Base-by-base conservation (phyloP, 1,140 invertebrate genomes). In the Philaenus spumarius region DNA sequence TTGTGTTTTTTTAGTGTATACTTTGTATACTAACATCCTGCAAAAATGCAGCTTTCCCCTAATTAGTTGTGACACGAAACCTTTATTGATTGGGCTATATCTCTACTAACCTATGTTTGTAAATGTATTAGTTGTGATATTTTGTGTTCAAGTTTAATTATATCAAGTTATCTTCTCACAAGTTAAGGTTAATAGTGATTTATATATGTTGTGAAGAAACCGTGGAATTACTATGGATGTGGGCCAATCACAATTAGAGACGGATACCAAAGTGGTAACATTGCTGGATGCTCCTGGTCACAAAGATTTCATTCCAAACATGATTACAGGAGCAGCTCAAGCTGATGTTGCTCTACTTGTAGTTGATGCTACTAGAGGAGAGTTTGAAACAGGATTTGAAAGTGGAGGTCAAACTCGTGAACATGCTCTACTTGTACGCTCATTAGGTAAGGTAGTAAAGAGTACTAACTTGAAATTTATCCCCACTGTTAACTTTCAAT, bases 341-440 rank as follows among this genome's bases (percentile, higher is more conserved):
- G 96, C 97, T 23, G 97, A 99, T 78, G 95, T 95, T 6, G 95
- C 94, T 26, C 76, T 99, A 37, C 76, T 99, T 14, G 97, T 99
- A 0, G 90, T 99, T 1, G 95, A 99, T 80, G 91, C 95, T 9
- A 90, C 88, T 0, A 81, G 85, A 68, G 97, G 97, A 15, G 97
- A 98, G 77, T 99, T 99, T 77, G 97, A 99, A 76, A 96, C 95
- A 50, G 97, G 97, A 3, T 99, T 99, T 75, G 95, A 98, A 67
- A 83, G 86, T 61, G 96, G 96, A 14, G 97, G 97, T 23, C 97
- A 99, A 77, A 99, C 97, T 0, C 77, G 95, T 52, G 97, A 99
- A 75, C 97, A 99, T 80, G 93, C 96, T 15, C 73, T 99, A 12
- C 76, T 99, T 4, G 85, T 97, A 1, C 78, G 92, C 66, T 97